phyloP scores from a whole-genome alignment of 2,113 vertebrate genomes.

The Urocolius indicus region DNA sequence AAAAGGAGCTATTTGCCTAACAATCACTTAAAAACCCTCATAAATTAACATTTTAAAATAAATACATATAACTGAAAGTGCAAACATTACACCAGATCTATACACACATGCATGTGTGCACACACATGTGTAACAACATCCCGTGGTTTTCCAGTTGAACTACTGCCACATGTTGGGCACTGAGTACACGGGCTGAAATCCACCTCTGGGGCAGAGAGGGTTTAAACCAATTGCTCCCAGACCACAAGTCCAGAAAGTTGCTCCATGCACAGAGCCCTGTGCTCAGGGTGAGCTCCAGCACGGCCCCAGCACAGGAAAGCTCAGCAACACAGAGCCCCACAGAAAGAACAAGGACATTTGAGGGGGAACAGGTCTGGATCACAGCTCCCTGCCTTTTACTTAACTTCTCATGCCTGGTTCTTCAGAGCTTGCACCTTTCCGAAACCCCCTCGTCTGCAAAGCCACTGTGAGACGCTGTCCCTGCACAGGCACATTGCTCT shows the following conservation, averaged over 20 bases:
- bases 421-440: neutral
- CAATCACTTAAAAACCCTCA: neutral
- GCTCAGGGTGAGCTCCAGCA: fast-evolving
- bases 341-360: fast-evolving
- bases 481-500: fast-evolving
- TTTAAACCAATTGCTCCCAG: neutral
- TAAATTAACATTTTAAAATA: neutral
- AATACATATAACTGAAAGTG: neutral
- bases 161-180: neutral
- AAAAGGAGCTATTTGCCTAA: neutral
- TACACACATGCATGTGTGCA: neutral
- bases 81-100: neutral
- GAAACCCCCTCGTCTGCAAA: neutral
- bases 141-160: slow-evolving; percentile 24
- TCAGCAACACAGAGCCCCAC: neutral
- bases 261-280: neutral
- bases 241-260: neutral
- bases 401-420: neutral
- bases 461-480: fast-evolving
- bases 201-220: neutral
- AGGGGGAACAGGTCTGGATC: neutral
- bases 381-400: neutral
- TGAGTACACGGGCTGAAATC: neutral
- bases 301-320: fast-evolving
- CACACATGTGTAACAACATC: slow-evolving; percentile 31